These are phyloP conservation scores for Echeneis naucrates DNA, from an alignment of 2,797 vertebrate species.

Conservation along the genomic window DNA sequence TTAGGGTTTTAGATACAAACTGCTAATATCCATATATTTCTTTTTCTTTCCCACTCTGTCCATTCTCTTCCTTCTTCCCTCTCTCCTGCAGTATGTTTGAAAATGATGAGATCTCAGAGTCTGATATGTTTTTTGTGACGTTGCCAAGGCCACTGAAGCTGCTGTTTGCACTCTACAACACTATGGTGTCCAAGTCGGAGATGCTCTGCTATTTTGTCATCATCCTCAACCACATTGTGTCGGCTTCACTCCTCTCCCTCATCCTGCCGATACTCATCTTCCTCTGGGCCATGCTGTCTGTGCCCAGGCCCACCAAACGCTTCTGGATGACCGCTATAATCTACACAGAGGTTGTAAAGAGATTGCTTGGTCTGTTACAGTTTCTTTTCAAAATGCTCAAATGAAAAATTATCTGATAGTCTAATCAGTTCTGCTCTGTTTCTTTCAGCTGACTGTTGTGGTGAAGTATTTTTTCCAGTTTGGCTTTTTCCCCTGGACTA, in stretches of 20 bases:
- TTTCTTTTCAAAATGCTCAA: no score
- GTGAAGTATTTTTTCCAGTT: constrained; percentile 89
- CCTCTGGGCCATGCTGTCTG: constrained; percentile 85
- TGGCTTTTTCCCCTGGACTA: constrained; percentile 89
- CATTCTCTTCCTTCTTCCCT: not conserved
- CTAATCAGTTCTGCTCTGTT: constrained; percentile 24
- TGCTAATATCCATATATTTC: not conserved
- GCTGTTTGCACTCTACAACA: constrained; percentile 80
- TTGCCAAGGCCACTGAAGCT: constrained; percentile 78
- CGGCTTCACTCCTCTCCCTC: constrained; percentile 79
- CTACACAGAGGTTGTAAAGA: constrained; percentile 80
- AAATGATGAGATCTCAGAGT: constrained; percentile 78
- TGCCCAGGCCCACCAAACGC: constrained; percentile 84
- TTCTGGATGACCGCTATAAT: constrained; percentile 87
- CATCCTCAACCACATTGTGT: constrained; percentile 84
- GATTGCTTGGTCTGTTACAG: not conserved
- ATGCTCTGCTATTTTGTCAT: constrained; percentile 85
- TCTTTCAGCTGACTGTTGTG: constrained; percentile 83
- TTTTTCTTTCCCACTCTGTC: not conserved
- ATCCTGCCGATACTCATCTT: constrained; percentile 85
- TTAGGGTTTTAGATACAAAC: not conserved
- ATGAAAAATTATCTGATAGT: no score
- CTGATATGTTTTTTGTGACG: constrained; percentile 74
- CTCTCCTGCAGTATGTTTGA: constrained; percentile 74
- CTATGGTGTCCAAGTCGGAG: constrained; percentile 82